These are phyloP conservation scores for Ascaphus truei DNA, from an alignment of 2,113 vertebrate genomes.

Conservation along the genomic window DNA sequence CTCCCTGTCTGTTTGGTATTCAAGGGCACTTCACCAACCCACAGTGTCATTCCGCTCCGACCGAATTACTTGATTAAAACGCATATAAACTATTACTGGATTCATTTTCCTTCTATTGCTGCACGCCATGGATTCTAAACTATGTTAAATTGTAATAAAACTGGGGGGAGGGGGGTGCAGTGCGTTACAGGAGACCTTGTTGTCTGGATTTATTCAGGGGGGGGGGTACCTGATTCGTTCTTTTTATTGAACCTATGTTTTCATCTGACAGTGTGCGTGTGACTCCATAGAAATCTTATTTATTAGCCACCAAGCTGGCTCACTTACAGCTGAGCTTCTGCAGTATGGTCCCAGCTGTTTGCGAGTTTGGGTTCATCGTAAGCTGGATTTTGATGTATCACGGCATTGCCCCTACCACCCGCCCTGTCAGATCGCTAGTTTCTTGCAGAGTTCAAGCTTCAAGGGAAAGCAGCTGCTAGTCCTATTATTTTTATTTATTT, in stretches of 20 bases:
- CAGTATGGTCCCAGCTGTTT: conserved; percentile 32
- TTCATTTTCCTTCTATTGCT: conserved; percentile 53
- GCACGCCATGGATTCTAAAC: conserved; percentile 41
- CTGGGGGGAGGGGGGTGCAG: neutral
- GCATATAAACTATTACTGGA: conserved; percentile 67
- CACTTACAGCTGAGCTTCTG: neutral
- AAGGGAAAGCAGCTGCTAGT: conserved; percentile 28
- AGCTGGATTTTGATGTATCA: neutral
- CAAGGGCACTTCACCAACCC: conserved; percentile 51
- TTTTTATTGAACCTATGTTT: neutral
- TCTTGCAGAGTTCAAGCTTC: too few species aligned
- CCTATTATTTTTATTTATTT: conserved; percentile 14
- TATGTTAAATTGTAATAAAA: conserved; percentile 61
- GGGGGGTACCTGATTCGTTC: neutral
- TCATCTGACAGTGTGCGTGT: neutral
- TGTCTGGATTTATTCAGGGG: neutral
- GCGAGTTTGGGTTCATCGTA: conserved; percentile 7
- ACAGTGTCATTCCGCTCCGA: conserved; percentile 55
- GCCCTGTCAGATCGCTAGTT: conserved; percentile 13
- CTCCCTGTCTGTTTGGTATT: conserved; percentile 68
- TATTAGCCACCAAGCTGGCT: neutral
- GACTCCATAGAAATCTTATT: neutral
- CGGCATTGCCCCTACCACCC: neutral
- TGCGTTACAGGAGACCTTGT: neutral
- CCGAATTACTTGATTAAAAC: conserved; percentile 73